phyloP scores from a whole-genome alignment of 2,888 invertebrate species.

The Xiphydria camelus region DNA sequence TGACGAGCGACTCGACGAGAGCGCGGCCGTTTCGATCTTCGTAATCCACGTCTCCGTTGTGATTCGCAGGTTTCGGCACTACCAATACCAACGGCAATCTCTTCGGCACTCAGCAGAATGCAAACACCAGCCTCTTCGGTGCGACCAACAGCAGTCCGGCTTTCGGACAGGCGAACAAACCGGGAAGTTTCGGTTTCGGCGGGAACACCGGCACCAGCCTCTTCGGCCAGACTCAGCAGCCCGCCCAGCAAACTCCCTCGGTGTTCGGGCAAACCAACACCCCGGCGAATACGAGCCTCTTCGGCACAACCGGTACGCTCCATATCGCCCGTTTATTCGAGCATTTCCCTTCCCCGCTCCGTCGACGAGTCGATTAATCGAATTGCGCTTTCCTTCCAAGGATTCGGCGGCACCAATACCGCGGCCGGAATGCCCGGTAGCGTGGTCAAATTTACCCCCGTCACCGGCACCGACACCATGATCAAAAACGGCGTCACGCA shows the following conservation, averaged over 20 bases:
- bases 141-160: conserved; percentile 61
- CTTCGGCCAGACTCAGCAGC: conserved; percentile 64
- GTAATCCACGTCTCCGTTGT: conserved; percentile 18
- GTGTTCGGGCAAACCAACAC: conserved; percentile 61
- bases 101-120: conserved; percentile 60
- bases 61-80: conserved; percentile 49
- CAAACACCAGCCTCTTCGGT: conserved; percentile 67
- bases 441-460: conserved; percentile 82
- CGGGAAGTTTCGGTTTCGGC: conserved; percentile 67
- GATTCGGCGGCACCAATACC: conserved; percentile 40
- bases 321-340: no score
- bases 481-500: conserved; percentile 84
- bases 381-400: conserved; percentile 32
- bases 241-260: conserved; percentile 54
- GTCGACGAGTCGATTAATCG: no score
- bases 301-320: conserved; percentile 46
- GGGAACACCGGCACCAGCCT: conserved; percentile 62
- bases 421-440: conserved; percentile 68
- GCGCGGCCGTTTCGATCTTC: conserved; percentile 1
- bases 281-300: conserved; percentile 57
- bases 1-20: conserved; percentile 18
- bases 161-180: conserved; percentile 67
- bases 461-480: conserved; percentile 88
- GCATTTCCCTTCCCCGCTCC: neutral
- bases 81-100: conserved; percentile 50